phyloP scores from a whole-genome alignment of 2,113 vertebrate genomes.

The Haliaeetus leucogaster region DNA sequence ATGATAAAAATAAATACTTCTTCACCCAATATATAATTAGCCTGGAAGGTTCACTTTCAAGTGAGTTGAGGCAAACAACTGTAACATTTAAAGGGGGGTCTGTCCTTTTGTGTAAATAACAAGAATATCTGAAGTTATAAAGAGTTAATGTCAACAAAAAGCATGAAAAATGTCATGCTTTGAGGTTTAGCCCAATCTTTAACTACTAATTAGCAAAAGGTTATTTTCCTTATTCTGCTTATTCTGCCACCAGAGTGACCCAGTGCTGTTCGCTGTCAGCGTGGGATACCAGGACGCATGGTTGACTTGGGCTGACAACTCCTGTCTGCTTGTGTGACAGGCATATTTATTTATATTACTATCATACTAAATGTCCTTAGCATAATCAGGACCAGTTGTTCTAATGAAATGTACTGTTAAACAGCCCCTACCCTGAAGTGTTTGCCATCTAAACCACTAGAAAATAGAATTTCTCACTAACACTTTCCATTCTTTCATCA shows the following conservation, averaged over 20 bases:
- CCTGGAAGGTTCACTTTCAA: not conserved
- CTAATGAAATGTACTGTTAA: not conserved
- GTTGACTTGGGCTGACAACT: not conserved
- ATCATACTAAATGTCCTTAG: not conserved
- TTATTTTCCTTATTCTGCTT: not conserved
- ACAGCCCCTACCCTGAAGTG: not conserved
- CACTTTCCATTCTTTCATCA: slow-evolving; percentile 40
- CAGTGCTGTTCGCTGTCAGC: not conserved
- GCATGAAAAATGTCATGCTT: not conserved
- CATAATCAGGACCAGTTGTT: not conserved
- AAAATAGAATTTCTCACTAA: slow-evolving; percentile 23
- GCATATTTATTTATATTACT: not conserved
- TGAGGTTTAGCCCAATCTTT: not conserved
- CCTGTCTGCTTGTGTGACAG: not conserved
- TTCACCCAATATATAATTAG: not conserved
- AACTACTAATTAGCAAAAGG: not conserved
- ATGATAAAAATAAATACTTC: not conserved
- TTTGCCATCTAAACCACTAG: not conserved
- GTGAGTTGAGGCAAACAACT: not conserved
- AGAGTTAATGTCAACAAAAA: not conserved
- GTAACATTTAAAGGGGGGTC: not conserved
- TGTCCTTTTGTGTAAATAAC: not conserved
- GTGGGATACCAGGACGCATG: accelerated
- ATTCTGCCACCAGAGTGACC: not conserved
- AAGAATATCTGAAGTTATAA: not conserved